Conservation (phyloP, 2,113 vertebrate species). For the Plectropomus leopardus region DNA sequence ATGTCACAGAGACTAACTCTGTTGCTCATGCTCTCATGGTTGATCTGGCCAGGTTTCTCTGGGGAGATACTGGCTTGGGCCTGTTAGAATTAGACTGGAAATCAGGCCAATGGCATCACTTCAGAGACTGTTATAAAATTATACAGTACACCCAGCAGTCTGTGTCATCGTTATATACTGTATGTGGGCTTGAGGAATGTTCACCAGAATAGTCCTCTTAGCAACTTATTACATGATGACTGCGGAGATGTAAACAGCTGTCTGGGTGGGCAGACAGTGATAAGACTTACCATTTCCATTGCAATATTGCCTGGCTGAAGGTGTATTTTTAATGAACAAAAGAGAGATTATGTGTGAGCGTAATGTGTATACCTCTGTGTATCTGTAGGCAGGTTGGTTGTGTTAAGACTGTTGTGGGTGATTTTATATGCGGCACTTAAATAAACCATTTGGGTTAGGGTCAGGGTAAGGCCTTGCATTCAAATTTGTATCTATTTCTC, state of each 20-base stretch:
- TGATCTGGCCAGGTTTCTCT: constrained; percentile 59
- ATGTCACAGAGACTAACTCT: constrained; percentile 47
- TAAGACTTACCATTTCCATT: constrained; percentile 30
- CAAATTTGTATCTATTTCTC: too few relatives aligned
- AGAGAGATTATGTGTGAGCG: constrained; percentile 5
- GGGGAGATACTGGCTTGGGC: constrained; percentile 48
- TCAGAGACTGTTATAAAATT: constrained; percentile 63
- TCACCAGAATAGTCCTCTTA: constrained; percentile 19
- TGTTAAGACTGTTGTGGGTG: too few relatives aligned
- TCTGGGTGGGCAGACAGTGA: constrained; percentile 27
- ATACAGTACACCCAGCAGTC: constrained; percentile 43
- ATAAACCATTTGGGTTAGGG: too few relatives aligned
- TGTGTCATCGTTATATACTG: constrained; percentile 50
- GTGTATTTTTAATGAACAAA: constrained; percentile 21
- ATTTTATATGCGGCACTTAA: too few relatives aligned
- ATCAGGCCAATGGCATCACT: constrained; percentile 66
- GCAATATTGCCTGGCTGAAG: constrained; percentile 3
- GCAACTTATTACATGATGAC: constrained; percentile 21
- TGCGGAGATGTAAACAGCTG: constrained; percentile 9
- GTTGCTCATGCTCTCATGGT: constrained; percentile 41
- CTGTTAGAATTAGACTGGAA: constrained; percentile 66
- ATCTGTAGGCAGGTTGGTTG: background rate
- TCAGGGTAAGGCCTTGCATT: too few relatives aligned
- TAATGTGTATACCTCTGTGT: constrained; percentile 6
- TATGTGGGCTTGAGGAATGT: constrained; percentile 38